Evolutionary conservation across 2,113 vertebrate genomes (phyloP).

Genomic region (Lasiurus cinereus): DNA sequence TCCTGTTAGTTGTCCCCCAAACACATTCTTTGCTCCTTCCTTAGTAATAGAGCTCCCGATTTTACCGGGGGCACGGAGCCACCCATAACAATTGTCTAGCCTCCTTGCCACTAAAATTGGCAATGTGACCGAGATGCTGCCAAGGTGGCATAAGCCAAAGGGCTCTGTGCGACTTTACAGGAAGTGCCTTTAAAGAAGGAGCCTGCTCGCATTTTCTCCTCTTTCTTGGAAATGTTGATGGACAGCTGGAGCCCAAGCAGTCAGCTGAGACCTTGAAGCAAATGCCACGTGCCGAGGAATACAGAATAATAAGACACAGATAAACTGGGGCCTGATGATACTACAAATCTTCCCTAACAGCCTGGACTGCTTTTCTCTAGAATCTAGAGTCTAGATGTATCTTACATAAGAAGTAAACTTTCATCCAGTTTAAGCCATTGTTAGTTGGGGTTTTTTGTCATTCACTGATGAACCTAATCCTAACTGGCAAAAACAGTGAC

Average conservation of each 20-base stretch:
- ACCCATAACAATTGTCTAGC: neutral
- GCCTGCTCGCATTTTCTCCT: neutral
- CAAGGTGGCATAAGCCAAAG: neutral
- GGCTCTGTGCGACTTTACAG: neutral
- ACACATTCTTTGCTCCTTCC: neutral
- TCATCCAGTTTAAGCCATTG: neutral
- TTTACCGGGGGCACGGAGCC: neutral
- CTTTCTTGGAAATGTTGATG: neutral
- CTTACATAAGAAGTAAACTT: neutral
- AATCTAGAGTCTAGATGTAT: neutral
- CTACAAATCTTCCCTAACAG: neutral
- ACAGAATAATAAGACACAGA: neutral
- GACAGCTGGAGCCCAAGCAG: neutral
- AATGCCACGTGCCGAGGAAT: neutral
- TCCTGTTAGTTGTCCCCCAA: neutral
- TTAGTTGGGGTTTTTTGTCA: neutral
- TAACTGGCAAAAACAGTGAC: constrained; percentile 3
- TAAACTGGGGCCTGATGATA: neutral
- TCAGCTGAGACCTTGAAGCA: neutral
- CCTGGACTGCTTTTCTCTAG: neutral
- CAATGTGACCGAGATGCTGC: neutral
- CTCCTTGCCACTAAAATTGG: neutral
- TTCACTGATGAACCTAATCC: neutral
- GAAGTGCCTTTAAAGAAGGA: neutral
- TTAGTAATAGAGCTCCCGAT: neutral